These are phyloP conservation scores for Tricholaema leucomelas DNA, from an alignment of 2,113 vertebrate genomes.

Conservation along the genomic window DNA sequence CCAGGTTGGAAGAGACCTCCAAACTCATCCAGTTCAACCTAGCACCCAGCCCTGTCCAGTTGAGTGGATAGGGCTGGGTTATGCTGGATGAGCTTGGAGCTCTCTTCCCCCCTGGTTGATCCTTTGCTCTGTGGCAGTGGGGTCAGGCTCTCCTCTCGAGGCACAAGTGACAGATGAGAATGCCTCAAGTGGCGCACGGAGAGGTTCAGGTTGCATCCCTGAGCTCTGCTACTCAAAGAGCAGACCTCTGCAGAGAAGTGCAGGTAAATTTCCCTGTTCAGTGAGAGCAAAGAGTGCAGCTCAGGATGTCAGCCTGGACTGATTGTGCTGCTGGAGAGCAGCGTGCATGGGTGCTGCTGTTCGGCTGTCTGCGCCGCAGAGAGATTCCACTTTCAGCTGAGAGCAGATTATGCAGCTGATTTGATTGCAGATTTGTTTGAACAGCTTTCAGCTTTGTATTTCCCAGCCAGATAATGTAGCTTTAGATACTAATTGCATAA, in stretches of 20 bases:
- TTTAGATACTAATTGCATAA: slow-evolving; percentile 71
- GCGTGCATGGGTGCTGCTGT: slow-evolving; percentile 68
- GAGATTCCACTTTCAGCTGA: slow-evolving; percentile 71
- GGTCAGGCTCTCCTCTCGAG: no score
- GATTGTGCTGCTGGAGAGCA: slow-evolving; percentile 61
- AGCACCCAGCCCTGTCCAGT: no score
- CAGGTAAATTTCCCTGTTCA: slow-evolving; percentile 5
- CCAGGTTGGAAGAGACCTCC: no score
- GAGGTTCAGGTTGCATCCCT: not conserved
- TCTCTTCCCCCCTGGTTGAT: no score
- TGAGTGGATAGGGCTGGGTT: no score
- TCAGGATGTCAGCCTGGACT: slow-evolving; percentile 55
- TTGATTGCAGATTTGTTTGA: slow-evolving; percentile 79
- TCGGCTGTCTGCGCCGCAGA: slow-evolving; percentile 59
- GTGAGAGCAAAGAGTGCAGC: slow-evolving; percentile 10
- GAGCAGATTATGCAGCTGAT: slow-evolving; percentile 69
- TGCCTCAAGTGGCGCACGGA: no score
- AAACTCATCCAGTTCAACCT: no score
- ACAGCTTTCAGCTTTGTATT: slow-evolving; percentile 72
- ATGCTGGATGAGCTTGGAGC: no score
- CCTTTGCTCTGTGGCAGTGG: no score
- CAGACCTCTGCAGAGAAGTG: not conserved
- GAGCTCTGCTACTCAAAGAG: not conserved
- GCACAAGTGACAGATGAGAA: no score
- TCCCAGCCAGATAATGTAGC: slow-evolving; percentile 69